Evolutionary conservation across 2,113 vertebrate species (phyloP).

Genomic region (Todiramphus chloris): DNA sequence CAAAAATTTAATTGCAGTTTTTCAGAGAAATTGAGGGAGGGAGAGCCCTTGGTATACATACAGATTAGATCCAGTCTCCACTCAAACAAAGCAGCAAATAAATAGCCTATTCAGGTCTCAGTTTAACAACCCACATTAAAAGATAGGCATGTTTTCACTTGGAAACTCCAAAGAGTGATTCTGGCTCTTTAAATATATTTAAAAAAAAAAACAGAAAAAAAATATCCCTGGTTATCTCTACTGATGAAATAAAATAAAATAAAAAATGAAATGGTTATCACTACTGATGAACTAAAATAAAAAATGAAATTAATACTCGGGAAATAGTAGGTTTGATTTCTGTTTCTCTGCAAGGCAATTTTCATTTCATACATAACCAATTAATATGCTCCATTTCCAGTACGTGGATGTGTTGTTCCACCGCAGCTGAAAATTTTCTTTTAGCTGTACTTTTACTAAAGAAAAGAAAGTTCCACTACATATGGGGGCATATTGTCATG

Average conservation of each 20-base stretch:
- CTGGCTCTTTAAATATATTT: background rate
- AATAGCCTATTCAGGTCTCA: slow-evolving; percentile 45
- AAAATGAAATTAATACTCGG: slow-evolving; percentile 10
- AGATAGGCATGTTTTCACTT: slow-evolving; percentile 41
- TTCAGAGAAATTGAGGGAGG: slow-evolving; percentile 27
- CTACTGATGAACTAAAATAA: slow-evolving; percentile 4
- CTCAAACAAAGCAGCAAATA: slow-evolving; percentile 57
- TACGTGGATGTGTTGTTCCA: background rate
- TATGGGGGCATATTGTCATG: background rate
- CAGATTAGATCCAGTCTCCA: slow-evolving; percentile 49
- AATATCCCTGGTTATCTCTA: background rate
- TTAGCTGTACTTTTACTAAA: background rate
- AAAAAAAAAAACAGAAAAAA: slow-evolving; percentile 37
- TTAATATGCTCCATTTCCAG: slow-evolving; percentile 51
- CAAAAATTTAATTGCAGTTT: slow-evolving; percentile 52
- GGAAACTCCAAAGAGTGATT: slow-evolving; percentile 21
- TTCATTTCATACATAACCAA: slow-evolving; percentile 27
- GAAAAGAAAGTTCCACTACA: background rate
- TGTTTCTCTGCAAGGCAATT: slow-evolving; percentile 41
- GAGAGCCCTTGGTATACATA: slow-evolving; percentile 38
- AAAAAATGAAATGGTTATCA: slow-evolving; percentile 4
- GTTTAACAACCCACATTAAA: slow-evolving; percentile 48
- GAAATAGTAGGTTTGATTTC: slow-evolving; percentile 32
- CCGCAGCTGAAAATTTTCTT: slow-evolving; percentile 14
- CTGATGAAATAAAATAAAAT: slow-evolving; percentile 29